Base-by-base conservation (phyloP, 1,140 invertebrate species). In the Drosophila lacteicornis region DNA sequence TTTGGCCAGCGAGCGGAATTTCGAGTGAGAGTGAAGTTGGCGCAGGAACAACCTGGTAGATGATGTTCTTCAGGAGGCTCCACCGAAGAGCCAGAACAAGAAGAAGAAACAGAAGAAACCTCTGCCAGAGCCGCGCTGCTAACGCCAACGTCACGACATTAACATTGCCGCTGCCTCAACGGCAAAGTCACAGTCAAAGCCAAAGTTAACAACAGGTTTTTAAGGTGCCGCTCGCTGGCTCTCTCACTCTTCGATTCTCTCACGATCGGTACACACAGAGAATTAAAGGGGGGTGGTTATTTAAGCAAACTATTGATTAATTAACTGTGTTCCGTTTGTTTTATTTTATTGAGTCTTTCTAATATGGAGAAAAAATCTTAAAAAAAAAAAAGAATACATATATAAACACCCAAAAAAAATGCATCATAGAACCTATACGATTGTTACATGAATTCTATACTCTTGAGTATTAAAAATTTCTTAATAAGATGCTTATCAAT, bases 1-100 rank as follows among this genome's bases (percentile, higher is more conserved):
- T 87, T 86, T 82, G 70, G 62, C 66, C 78, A 69, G 40, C 69
- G 68, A 83, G 83, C 90, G 76, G 75, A 83, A 82, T 92, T 88
- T 91, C 43, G 87, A 92, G 91, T 92, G 91, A 92, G 91, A 92
- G 91, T 92, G 91, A 92, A 92, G 91, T 92, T 92, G 74, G 84
- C 66, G 83, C 83, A 88, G 81, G 78, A 85, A 17, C 62, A 50
- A 69, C 53, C 65, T 69, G 57, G 43, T 40, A 51, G 61, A 46
- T 38, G 61, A 46, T 38, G 55, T 47, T 74, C 69, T 60, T 73
- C 38, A 30, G 67, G 30, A 74, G 67, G 67, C 70, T 74, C 68
- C 70, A 51, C 27, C 12, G 12, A 60, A 27, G 51, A 42, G 47
- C 17, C 57, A 50, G 17, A 50, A 50, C 2, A 22, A 66, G 61